Evolutionary conservation across 2,888 invertebrate species (phyloP).

Genomic region (Torymus auratus): DNA sequence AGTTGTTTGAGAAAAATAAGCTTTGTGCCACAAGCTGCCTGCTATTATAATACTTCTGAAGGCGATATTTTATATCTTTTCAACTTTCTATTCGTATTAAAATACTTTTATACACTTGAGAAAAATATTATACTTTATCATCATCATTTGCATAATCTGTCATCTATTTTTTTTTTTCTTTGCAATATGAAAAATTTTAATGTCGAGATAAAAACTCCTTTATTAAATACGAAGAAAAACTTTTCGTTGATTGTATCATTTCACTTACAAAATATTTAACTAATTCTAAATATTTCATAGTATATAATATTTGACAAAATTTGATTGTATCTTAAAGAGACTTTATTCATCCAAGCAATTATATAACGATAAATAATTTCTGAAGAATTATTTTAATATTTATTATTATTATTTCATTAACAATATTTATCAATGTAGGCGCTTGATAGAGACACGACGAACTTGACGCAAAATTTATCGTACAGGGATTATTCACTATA

Average conservation of each 20-base stretch:
- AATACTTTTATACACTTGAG: conserved; percentile 43
- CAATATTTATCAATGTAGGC: conserved; percentile 19
- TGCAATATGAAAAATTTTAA: background rate
- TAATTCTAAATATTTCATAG: conserved; percentile 40
- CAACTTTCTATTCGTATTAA: conserved; percentile 42
- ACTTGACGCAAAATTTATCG: conserved; percentile 49
- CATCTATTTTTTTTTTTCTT: conserved; percentile 9
- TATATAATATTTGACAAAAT: conserved; percentile 32
- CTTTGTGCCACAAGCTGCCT: conserved; percentile 23
- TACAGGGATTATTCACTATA: conserved; percentile 49
- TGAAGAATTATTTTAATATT: background rate
- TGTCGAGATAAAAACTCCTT: background rate
- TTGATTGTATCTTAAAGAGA: conserved; percentile 35
- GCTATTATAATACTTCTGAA: conserved; percentile 47
- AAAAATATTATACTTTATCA: conserved; percentile 51
- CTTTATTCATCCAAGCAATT: background rate
- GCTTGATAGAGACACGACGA: conserved; percentile 10
- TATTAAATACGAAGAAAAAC: background rate
- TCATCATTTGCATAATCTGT: conserved; percentile 26
- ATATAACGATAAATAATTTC: background rate
- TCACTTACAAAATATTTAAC: conserved; percentile 37
- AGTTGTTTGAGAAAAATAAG: conserved; percentile 49
- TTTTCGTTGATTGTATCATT: conserved; percentile 38
- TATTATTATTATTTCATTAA: background rate
- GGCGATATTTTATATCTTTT: conserved; percentile 34